Base-by-base conservation (phyloP, 2,888 invertebrate genomes). In the Imbricaverruca yamaguchii region DNA sequence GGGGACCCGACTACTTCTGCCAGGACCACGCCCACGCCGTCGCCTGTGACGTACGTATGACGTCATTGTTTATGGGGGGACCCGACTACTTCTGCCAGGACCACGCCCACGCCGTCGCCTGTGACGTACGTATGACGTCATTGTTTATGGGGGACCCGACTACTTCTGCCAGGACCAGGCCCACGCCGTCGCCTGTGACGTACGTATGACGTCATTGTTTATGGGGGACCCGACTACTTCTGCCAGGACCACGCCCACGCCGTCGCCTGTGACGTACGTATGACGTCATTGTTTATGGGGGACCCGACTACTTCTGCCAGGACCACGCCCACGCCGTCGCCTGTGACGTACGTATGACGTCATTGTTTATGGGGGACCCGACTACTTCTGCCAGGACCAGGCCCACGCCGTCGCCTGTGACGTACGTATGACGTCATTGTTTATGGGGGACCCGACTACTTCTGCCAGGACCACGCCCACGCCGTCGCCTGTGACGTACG, bases 21-120 rank as follows among this genome's bases (percentile, higher is more conserved):
- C 65, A 65, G 65, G 65, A 65, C 12, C 23, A 65, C 23, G n/a
- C 23, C 65, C 65, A 65, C 65, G 65, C 65, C 23, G 0, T n/a
- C 10, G 65, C 65, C 23, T 65, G 65, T 23, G 23, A 65, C 65
- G 65, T 65, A 23, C n/a, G 65, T 65, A 39, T 39, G 39, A 39
- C 39, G 39, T 39, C 39, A 39, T 4, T 39, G 39, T n/a, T n/a
- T n/a, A n/a, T n/a, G n/a, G n/a, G 65, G 65, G 65, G 65, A 3
- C 65, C 65, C n/a, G n/a, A 8, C 65, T 65, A 65, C 65, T n/a
- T 65, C 65, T 65, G 65, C 65, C 65, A 65, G 65, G 65, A 65
- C 12, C 23, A 65, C 23, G n/a, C 23, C 65, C 65, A 65, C 65
- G 65, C 65, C 23, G 0, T n/a, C 10, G 65, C 65, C 23, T 65